Percentiles rank a stretch among this genome's conserved stretches.
These are phyloP conservation scores for Toxotes chatareus DNA, from an alignment of 2,113 vertebrate genomes.

Conservation along the genomic window DNA sequence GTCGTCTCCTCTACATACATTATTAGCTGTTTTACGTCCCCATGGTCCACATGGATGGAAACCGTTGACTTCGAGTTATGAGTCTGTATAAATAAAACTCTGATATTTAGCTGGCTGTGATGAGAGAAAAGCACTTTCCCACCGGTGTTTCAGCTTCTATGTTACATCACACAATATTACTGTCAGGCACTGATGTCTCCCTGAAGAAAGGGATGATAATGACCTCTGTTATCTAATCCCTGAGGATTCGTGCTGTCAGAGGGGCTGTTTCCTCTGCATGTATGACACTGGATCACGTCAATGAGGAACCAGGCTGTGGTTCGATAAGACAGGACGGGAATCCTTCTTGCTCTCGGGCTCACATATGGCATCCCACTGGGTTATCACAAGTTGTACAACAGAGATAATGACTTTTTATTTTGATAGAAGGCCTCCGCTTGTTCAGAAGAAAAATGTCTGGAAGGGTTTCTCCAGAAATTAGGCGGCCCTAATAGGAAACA, in stretches of 20 bases:
- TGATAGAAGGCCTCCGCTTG: conserved; percentile 23
- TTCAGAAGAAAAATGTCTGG: conserved; percentile 58
- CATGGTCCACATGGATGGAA: conserved; percentile 11
- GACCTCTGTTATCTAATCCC: conserved; percentile 63
- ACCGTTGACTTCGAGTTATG: neutral
- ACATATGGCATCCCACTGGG: conserved; percentile 26
- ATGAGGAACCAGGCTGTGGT: conserved; percentile 54
- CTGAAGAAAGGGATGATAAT: conserved; percentile 51
- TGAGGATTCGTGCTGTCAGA: conserved; percentile 53
- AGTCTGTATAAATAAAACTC: conserved; percentile 6
- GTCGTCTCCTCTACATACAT: conserved; percentile 35
- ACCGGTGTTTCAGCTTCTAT: conserved; percentile 21
- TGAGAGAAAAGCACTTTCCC: conserved; percentile 44
- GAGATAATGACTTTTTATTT: conserved; percentile 41
- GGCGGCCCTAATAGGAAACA: conserved; percentile 74
- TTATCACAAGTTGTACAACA: conserved; percentile 42
- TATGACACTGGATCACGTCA: conserved; percentile 55
- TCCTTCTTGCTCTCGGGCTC: conserved; percentile 8
- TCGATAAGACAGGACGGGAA: conserved; percentile 49
- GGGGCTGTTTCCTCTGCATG: conserved; percentile 50
- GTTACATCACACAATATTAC: conserved; percentile 56
- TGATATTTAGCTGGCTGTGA: conserved; percentile 20
- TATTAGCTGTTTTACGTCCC: conserved; percentile 35
- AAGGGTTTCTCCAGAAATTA: conserved; percentile 71
- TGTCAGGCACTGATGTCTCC: conserved; percentile 45